Evolutionary conservation across 2,888 invertebrate species (phyloP).

Genomic region (Leptinotarsa tumamoca): DNA sequence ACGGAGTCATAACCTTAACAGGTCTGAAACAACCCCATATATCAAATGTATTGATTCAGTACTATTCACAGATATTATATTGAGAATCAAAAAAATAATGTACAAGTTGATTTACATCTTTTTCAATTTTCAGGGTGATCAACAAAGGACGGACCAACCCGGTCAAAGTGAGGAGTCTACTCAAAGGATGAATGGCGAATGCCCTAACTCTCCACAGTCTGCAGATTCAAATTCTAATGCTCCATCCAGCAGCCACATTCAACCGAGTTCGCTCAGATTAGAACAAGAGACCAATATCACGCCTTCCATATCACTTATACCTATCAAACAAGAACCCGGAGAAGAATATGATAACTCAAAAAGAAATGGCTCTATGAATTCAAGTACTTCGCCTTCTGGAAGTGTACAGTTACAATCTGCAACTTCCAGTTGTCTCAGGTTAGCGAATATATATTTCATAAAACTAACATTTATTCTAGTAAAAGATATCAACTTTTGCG

Average conservation of each 20-base stretch:
- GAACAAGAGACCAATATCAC: conserved; percentile 75
- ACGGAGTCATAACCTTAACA: conserved; percentile 77
- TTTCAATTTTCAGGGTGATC: conserved; percentile 58
- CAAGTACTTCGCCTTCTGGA: conserved; percentile 62
- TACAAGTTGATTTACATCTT: no score
- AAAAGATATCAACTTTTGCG: no score
- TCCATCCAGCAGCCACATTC: conserved; percentile 77
- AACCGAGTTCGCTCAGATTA: conserved; percentile 63
- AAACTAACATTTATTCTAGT: no score
- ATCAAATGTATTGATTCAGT: no score
- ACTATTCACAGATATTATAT: no score
- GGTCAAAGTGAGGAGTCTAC: conserved; percentile 59
- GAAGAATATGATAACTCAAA: conserved; percentile 67
- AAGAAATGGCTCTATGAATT: conserved; percentile 63
- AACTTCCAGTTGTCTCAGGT: conserved; percentile 75
- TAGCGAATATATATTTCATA: not conserved
- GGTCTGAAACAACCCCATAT: conserved; percentile 70
- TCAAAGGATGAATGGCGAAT: conserved; percentile 75
- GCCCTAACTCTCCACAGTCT: conserved; percentile 84
- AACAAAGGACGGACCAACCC: conserved; percentile 59
- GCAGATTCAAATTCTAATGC: conserved; percentile 82
- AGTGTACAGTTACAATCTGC: conserved; percentile 67
- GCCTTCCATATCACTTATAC: conserved; percentile 87
- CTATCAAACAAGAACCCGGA: conserved; percentile 80
- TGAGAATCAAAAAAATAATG: no score